phyloP scores from a whole-genome alignment of 2,888 invertebrate species.

The Teleogryllus oceanicus region DNA sequence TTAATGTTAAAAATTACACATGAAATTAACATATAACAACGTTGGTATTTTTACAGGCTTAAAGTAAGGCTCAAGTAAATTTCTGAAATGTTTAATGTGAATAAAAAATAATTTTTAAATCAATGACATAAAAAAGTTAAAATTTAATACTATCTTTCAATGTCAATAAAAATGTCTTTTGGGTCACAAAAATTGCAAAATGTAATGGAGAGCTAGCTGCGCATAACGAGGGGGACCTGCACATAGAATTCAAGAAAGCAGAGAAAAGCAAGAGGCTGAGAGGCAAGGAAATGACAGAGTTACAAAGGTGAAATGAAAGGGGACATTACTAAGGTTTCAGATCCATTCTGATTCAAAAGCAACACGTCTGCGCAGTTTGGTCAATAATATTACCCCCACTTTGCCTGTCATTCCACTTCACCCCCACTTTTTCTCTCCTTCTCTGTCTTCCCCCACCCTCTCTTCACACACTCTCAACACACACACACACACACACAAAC shows the following conservation, averaged over 20 bases:
- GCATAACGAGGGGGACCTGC: not conserved
- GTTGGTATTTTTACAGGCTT: too few species aligned
- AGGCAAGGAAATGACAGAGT: not conserved
- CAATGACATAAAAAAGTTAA: too few species aligned
- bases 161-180: too few species aligned
- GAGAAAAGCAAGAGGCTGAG: not conserved
- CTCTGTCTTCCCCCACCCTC: slow-evolving; percentile 21
- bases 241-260: not conserved
- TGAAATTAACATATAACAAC: too few species aligned
- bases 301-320: slow-evolving; percentile 18
- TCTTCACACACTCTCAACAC: not conserved
- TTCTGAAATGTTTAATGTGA: too few species aligned
- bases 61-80: too few species aligned
- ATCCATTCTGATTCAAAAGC: slow-evolving; percentile 21
- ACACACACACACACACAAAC: too few species aligned
- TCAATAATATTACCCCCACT: slow-evolving; percentile 27
- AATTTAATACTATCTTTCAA: too few species aligned
- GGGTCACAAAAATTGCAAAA: not conserved
- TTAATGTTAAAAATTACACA: too few species aligned
- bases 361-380: slow-evolving; percentile 29
- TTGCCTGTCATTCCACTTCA: slow-evolving; percentile 20
- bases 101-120: too few species aligned
- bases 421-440: slow-evolving; percentile 22
- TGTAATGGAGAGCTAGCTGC: not conserved
- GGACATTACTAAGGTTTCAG: slow-evolving; percentile 20